These are phyloP conservation scores for Castor canadensis DNA, from an alignment of 2,113 vertebrate genomes.

Conservation along the genomic window DNA sequence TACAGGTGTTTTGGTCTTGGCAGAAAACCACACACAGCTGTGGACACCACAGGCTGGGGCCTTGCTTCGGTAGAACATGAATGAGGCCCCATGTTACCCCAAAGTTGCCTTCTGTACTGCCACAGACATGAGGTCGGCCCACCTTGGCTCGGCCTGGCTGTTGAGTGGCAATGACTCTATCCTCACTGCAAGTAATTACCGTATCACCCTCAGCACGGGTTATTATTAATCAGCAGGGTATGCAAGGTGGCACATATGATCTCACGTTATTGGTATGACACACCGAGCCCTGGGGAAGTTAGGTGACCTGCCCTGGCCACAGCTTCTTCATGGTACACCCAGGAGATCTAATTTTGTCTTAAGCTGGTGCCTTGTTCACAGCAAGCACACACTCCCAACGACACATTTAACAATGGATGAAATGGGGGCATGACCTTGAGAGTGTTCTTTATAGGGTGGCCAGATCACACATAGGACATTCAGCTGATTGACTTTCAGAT, in stretches of 20 bases:
- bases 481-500: not conserved
- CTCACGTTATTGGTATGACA: too few species aligned
- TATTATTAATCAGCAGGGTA: too few species aligned
- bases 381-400: not conserved
- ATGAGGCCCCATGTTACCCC: not conserved
- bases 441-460: not conserved
- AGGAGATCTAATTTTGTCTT: not conserved
- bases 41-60: not conserved
- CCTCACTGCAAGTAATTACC: not conserved
- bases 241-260: not conserved
- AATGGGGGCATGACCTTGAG: not conserved
- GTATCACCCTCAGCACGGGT: slow-evolving; percentile 27
- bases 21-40: not conserved
- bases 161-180: fast-evolving
- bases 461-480: not conserved
- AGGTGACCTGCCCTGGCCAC: not conserved
- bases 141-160: not conserved
- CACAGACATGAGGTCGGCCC: not conserved
- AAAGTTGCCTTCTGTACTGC: not conserved
- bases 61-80: not conserved
- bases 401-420: not conserved
- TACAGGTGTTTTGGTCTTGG: not conserved
- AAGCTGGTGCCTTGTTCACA: too few species aligned
- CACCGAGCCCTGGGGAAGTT: not conserved
- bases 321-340: not conserved